These are phyloP conservation scores for Urocynchramus pylzowi DNA, from an alignment of 2,113 vertebrate species.

Conservation along the genomic window DNA sequence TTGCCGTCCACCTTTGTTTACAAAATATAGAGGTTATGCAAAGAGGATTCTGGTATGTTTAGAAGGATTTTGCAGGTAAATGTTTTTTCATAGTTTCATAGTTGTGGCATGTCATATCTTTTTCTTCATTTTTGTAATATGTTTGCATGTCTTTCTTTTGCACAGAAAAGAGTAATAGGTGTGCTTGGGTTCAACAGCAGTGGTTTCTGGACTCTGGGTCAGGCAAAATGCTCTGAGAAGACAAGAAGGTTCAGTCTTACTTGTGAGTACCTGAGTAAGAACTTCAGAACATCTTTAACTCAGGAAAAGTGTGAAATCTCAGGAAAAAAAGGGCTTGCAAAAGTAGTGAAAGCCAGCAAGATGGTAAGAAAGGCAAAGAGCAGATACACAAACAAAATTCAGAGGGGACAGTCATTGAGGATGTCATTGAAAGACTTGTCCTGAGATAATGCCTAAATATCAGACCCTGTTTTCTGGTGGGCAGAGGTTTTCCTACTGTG, in stretches of 20 bases:
- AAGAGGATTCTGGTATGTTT: background rate
- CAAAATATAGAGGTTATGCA: background rate
- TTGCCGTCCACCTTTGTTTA: background rate
- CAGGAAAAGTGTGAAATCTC: background rate
- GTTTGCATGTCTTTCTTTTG: background rate
- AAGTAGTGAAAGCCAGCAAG: background rate
- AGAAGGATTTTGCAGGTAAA: background rate
- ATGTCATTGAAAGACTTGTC: background rate
- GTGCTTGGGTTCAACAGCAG: background rate
- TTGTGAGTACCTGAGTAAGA: background rate
- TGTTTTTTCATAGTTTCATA: background rate
- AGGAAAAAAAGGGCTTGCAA: background rate
- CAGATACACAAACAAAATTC: background rate
- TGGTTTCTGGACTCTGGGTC: background rate
- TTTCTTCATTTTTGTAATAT: background rate
- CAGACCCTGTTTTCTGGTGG: background rate
- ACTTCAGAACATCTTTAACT: background rate
- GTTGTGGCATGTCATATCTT: background rate
- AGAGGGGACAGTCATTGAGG: background rate
- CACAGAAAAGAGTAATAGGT: background rate
- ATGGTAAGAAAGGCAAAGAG: background rate
- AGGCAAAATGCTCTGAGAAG: background rate
- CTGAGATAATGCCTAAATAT: background rate
- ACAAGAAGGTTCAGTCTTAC: background rate
- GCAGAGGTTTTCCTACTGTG: background rate